These are phyloP conservation scores for Typhlichthys subterraneus DNA, from an alignment of 2,797 vertebrate species.

Conservation along the genomic window DNA sequence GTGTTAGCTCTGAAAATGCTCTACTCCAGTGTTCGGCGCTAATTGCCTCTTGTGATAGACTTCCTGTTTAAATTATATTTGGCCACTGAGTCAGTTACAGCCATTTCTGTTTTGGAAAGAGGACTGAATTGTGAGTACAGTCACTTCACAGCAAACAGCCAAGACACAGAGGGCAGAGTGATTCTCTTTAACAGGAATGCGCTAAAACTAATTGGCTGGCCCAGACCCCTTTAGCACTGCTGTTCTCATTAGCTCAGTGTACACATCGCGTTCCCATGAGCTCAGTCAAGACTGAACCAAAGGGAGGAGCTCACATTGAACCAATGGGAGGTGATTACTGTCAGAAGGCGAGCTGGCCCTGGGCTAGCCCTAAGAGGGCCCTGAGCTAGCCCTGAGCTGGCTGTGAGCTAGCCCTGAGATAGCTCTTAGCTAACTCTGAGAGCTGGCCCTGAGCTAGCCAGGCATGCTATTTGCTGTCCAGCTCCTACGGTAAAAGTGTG, in stretches of 20 bases:
- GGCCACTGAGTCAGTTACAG: neutral
- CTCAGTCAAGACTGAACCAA: constrained; percentile 7
- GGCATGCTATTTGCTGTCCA: constrained; percentile 35
- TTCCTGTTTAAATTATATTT: neutral
- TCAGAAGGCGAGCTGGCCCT: constrained; percentile 50
- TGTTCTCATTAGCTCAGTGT: constrained; percentile 36
- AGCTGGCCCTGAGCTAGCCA: constrained; percentile 38
- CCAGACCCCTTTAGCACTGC: neutral
- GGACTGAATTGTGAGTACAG: constrained; percentile 8
- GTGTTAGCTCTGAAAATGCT: neutral
- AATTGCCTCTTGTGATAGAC: neutral
- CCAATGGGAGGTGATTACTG: constrained; percentile 44
- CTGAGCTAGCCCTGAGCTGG: too few species aligned
- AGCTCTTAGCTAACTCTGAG: too few species aligned
- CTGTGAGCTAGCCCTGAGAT: too few species aligned
- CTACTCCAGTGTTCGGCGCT: neutral
- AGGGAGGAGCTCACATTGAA: neutral
- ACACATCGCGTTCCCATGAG: neutral
- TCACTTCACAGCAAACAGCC: constrained; percentile 63
- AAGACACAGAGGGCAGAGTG: constrained; percentile 45
- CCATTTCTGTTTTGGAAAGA: constrained; percentile 10
- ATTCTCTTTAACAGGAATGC: constrained; percentile 37
- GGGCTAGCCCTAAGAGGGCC: too few species aligned
- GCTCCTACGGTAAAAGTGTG: constrained; percentile 69
- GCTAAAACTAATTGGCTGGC: constrained; percentile 29